phyloP scores from a whole-genome alignment of 1,140 invertebrate genomes.

The Prorops nasuta region DNA sequence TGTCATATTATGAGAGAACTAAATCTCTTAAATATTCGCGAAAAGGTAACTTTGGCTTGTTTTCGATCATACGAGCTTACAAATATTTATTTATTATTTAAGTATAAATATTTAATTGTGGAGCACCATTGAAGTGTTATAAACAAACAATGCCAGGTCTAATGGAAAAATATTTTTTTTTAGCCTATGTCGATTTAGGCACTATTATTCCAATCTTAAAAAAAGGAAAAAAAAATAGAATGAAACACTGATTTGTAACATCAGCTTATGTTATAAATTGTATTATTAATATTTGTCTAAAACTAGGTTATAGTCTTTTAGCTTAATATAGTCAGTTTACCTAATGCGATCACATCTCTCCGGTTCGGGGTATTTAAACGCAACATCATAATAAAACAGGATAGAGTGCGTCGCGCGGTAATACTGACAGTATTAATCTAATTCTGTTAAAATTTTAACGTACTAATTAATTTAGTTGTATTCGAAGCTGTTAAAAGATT shows the following conservation, averaged over 20 bases:
- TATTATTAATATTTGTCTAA: background rate
- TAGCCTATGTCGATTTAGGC: no score
- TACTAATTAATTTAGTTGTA: background rate
- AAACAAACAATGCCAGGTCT: background rate
- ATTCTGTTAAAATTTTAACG: background rate
- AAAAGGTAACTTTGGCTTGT: constrained; percentile 1
- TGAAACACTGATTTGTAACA: background rate
- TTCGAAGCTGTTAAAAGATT: constrained; percentile 21
- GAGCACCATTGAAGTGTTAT: background rate
- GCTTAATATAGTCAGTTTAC: no score
- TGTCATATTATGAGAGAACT: background rate
- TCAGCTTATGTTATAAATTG: background rate
- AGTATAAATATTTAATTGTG: background rate
- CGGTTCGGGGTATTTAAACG: constrained; percentile 29
- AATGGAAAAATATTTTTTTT: background rate
- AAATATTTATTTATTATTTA: constrained; percentile 5
- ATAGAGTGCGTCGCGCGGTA: background rate
- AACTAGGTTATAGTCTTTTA: no score
- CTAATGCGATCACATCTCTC: no score
- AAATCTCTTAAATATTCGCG: background rate
- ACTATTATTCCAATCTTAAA: no score
- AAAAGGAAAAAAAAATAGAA: background rate
- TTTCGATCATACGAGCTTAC: background rate
- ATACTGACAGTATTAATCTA: background rate
- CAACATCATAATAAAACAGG: constrained; percentile 9